Conservation (phyloP, 2,113 vertebrate species). For the Epinephelus moara region DNA sequence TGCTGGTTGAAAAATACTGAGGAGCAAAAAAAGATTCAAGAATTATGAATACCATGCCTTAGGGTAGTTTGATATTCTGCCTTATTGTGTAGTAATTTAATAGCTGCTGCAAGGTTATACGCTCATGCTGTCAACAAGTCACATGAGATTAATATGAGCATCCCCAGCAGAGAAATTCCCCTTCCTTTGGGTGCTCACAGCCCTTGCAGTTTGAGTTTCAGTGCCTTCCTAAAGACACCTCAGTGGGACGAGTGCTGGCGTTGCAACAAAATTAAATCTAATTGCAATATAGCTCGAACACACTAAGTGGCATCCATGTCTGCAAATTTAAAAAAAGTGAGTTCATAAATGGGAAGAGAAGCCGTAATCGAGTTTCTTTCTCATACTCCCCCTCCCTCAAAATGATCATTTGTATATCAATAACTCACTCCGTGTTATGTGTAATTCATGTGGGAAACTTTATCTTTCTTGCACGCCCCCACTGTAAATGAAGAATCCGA, state of each 20-base stretch:
- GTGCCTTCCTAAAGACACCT: not conserved
- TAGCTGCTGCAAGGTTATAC: not conserved
- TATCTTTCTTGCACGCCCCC: too few species aligned
- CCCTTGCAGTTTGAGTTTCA: not conserved
- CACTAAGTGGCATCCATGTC: not conserved
- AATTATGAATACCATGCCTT: constrained; percentile 28
- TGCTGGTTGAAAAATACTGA: constrained; percentile 15
- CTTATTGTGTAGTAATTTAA: not conserved
- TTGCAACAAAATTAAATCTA: constrained; percentile 4
- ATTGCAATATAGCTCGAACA: constrained; percentile 20
- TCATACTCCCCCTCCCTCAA: not conserved
- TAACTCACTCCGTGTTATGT: too few species aligned
- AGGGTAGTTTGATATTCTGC: not conserved
- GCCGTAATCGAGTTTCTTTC: constrained; percentile 23
- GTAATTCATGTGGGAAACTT: too few species aligned
- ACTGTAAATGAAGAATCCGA: too few species aligned
- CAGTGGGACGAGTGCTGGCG: not conserved
- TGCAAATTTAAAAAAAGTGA: constrained; percentile 15
- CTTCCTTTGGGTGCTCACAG: not conserved
- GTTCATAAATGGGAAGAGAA: constrained; percentile 6
- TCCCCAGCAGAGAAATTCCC: not conserved
- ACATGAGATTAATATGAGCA: not conserved
- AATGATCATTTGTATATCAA: too few species aligned
- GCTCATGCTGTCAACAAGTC: not conserved
- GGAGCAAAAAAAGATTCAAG: not conserved